Evolutionary conservation across 1,140 invertebrate genomes (phyloP), one percentile per base, ranked within the genome.

Genomic region (Camponotus vicinus): DNA sequence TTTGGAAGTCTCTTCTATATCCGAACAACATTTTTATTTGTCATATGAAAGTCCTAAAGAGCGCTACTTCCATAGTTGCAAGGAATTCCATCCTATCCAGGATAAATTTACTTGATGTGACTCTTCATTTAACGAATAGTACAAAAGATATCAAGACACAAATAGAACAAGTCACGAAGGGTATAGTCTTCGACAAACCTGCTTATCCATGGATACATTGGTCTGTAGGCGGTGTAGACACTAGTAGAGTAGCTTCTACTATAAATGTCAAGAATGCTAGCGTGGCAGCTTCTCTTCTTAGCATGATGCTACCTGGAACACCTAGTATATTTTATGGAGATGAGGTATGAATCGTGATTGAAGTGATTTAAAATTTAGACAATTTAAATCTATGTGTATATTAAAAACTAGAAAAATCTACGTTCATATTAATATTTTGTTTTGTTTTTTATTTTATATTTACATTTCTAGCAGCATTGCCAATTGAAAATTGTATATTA

Each of bases 301-400:
- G 97, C 82, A 96, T 98, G 91, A 97, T 97, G 95, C 92, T 98
- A 34, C 98, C 98, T 1, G 98, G 98, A 6, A 97, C 97, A 11
- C 96, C 97, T 0, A 97, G 96, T 88, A 96, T 98, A 88, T 97
- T 98, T 92, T 98, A 98, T 92, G 97, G 97, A 7, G 97, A 98
- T 93, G 98, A 98, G 95, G 96, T 98, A 85, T 18, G 49, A 21
- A 71, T 52, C 3, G 6, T 8, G 1, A 49, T 32, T 15, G 11
- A 21, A 49, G 13, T 49, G 34, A 6, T 18, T 11, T 18, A 32
- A 32, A 63, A 63, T 15, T 9, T 63, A n/a, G n/a, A 27, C 27
- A 27, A 27, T 27, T 27, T 27, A 27, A 0, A 27, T 27, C 27
- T 27, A 27, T 1, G 27, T 27, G 27, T 27, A 27, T 27, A 27